phyloP scores from a whole-genome alignment of 2,888 invertebrate species.

The Alentia gelatinosa region DNA sequence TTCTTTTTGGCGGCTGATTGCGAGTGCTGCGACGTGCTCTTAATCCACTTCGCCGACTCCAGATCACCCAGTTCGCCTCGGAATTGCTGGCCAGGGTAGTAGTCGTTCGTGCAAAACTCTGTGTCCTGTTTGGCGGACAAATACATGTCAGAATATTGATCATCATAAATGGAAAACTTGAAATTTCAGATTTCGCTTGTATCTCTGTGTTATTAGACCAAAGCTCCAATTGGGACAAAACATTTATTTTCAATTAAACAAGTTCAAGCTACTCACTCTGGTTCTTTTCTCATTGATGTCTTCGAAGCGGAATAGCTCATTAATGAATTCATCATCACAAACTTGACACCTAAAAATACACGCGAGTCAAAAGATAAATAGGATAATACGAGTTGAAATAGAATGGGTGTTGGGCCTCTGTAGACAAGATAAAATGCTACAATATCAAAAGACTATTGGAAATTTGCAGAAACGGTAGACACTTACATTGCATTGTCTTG shows the following conservation, averaged over 20 bases:
- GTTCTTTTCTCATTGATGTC: constrained; percentile 87
- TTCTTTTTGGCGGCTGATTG: constrained; percentile 67
- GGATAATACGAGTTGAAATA: not conserved
- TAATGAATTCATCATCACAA: constrained; percentile 77
- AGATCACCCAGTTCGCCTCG: constrained; percentile 88
- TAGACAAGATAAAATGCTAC: too few species aligned
- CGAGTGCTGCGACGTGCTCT: constrained; percentile 77
- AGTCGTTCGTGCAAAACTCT: constrained; percentile 84
- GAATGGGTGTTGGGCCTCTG: not conserved
- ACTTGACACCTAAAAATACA: constrained; percentile 67
- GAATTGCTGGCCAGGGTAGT: constrained; percentile 88
- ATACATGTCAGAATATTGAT: too few species aligned
- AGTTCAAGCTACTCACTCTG: constrained; percentile 80
- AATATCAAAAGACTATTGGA: not conserved
- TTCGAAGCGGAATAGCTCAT: constrained; percentile 87
- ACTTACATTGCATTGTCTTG: constrained; percentile 82
- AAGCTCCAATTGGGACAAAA: too few species aligned
- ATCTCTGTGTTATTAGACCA: too few species aligned
- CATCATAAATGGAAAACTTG: too few species aligned
- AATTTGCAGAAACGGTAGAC: not conserved
- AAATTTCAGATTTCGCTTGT: too few species aligned
- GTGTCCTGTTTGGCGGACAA: too few species aligned
- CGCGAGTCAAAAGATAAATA: not conserved
- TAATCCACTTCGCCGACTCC: constrained; percentile 90
- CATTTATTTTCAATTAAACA: too few species aligned